phyloP scores from a whole-genome alignment of 2,888 invertebrate genomes.

The Chironomus tentans region DNA sequence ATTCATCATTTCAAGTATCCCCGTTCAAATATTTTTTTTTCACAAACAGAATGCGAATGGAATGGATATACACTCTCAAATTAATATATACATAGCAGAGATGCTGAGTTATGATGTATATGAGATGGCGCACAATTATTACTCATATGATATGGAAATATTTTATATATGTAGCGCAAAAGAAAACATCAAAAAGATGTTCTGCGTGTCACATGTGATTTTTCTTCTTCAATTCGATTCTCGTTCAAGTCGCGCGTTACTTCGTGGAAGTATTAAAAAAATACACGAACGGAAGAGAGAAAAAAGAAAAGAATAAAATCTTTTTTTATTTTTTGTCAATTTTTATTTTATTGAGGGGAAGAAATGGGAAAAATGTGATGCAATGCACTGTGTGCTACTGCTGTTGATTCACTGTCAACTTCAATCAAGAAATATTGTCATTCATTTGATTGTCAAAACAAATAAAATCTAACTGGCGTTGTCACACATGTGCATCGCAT shows the following conservation, averaged over 20 bases:
- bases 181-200: neutral
- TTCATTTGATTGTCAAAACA: constrained; percentile 21
- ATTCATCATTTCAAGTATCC: too few relatives aligned
- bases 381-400: neutral
- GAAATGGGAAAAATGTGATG: neutral
- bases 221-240: neutral
- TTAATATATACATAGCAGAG: too few relatives aligned
- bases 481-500: constrained; percentile 9
- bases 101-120: too few relatives aligned
- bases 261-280: neutral
- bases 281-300: neutral
- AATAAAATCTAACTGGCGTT: constrained; percentile 2
- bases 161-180: too few relatives aligned
- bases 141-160: too few relatives aligned
- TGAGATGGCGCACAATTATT: too few relatives aligned
- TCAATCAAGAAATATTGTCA: neutral
- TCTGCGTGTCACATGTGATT: constrained; percentile 1
- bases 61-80: too few relatives aligned
- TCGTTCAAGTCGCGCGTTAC: too few relatives aligned
- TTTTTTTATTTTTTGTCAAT: neutral
- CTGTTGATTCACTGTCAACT: neutral
- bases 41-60: too few relatives aligned
- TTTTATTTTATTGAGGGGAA: neutral
- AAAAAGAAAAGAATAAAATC: neutral
- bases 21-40: too few relatives aligned